Conservation (phyloP, 2,797 vertebrate genomes). For the Centropyge bicolor region DNA sequence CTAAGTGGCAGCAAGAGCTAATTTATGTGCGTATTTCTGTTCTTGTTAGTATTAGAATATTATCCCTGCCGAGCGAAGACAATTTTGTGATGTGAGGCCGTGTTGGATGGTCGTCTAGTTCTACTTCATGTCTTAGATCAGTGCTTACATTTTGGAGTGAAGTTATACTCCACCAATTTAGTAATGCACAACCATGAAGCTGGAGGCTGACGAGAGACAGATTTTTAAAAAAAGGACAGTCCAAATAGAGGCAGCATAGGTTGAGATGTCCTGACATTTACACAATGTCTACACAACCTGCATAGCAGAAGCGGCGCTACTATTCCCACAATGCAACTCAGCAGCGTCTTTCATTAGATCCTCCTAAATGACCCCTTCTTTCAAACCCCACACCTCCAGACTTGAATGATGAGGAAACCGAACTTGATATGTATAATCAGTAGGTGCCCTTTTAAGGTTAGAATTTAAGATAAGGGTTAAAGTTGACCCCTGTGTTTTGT, state of each 20-base stretch:
- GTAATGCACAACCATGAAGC: background rate
- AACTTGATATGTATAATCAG: background rate
- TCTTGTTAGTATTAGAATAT: conserved; percentile 15
- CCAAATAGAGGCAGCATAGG: background rate
- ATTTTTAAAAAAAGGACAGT: background rate
- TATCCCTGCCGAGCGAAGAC: background rate
- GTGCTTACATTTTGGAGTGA: conserved; percentile 1
- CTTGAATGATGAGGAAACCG: background rate
- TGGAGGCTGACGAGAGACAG: conserved; percentile 6
- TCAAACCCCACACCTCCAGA: background rate
- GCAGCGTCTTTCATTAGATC: background rate
- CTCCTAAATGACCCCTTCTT: background rate
- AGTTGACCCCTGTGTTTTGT: background rate
- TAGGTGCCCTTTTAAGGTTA: too few relatives aligned
- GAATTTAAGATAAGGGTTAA: too few relatives aligned
- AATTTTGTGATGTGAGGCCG: conserved; percentile 21
- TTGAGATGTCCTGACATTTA: conserved; percentile 18
- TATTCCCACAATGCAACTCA: background rate
- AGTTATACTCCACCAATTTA: conserved; percentile 1
- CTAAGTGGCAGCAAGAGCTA: conserved; percentile 38
- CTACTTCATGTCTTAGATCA: conserved; percentile 9
- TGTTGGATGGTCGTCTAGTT: background rate
- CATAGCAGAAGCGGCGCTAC: background rate
- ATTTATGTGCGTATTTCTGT: conserved; percentile 7
- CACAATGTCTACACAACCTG: background rate